Evolutionary conservation across 2,888 invertebrate species (phyloP).

Genomic region (Noctua comes): DNA sequence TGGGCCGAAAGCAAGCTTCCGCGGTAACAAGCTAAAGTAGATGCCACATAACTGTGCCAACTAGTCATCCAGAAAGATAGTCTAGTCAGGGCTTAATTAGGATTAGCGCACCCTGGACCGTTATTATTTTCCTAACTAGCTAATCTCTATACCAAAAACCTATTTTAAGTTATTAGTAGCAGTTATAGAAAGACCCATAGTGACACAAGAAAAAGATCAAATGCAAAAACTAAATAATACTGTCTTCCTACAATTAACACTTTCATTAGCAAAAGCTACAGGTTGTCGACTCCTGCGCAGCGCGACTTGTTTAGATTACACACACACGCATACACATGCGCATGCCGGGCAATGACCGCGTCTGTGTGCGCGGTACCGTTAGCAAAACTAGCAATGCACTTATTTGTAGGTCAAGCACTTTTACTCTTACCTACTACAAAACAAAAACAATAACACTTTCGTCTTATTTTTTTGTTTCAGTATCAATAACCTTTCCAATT

Average conservation of each 20-base stretch:
- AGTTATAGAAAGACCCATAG: background rate
- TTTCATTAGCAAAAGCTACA: constrained; percentile 37
- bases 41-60: no score
- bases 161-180: no score
- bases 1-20: background rate
- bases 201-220: background rate
- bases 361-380: constrained; percentile 84
- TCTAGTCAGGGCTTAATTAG: background rate
- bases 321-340: constrained; percentile 68
- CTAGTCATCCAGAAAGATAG: background rate
- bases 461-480: constrained; percentile 33
- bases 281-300: constrained; percentile 78
- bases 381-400: constrained; percentile 74
- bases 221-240: background rate
- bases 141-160: background rate
- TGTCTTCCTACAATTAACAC: constrained; percentile 27
- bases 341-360: constrained; percentile 69
- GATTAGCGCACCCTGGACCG: background rate
- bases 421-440: constrained; percentile 63
- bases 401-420: constrained; percentile 76
- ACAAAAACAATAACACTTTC: constrained; percentile 64
- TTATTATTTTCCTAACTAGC: background rate
- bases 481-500: constrained; percentile 60
- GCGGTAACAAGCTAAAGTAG: background rate
- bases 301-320: constrained; percentile 63